Evolutionary conservation across 2,113 vertebrate genomes (phyloP).

Genomic region (Hemiprocne comata): DNA sequence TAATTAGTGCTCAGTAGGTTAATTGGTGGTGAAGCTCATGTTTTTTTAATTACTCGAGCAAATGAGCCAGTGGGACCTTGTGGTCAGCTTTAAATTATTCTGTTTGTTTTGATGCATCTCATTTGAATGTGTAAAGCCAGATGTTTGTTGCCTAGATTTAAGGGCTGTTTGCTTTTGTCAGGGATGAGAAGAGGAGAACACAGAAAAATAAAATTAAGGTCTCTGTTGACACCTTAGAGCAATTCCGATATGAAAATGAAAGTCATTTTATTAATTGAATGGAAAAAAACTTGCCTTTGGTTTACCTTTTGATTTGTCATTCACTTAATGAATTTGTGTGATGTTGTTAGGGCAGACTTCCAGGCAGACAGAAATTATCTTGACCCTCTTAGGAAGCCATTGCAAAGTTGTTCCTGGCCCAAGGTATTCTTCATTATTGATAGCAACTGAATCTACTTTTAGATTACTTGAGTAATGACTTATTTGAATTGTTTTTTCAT

Average conservation of each 20-base stretch:
- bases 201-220: conserved; percentile 28
- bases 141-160: conserved; percentile 60
- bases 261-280: background rate
- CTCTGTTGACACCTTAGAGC: conserved; percentile 8
- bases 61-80: conserved; percentile 59
- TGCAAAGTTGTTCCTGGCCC: background rate
- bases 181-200: background rate
- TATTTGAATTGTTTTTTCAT: background rate
- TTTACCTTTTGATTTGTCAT: conserved; percentile 9
- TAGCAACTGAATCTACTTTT: background rate
- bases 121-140: conserved; percentile 75
- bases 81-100: conserved; percentile 73
- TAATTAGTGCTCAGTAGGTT: conserved; percentile 77
- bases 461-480: background rate
- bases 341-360: background rate
- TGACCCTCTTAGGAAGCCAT: background rate
- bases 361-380: background rate
- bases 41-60: conserved; percentile 79
- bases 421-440: background rate
- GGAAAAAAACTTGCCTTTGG: conserved; percentile 6
- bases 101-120: conserved; percentile 75
- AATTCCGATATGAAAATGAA: background rate
- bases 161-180: conserved; percentile 8
- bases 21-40: conserved; percentile 76
- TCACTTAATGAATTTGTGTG: background rate